phyloP scores from a whole-genome alignment of 2,797 vertebrate species.

The Falco berigora region DNA sequence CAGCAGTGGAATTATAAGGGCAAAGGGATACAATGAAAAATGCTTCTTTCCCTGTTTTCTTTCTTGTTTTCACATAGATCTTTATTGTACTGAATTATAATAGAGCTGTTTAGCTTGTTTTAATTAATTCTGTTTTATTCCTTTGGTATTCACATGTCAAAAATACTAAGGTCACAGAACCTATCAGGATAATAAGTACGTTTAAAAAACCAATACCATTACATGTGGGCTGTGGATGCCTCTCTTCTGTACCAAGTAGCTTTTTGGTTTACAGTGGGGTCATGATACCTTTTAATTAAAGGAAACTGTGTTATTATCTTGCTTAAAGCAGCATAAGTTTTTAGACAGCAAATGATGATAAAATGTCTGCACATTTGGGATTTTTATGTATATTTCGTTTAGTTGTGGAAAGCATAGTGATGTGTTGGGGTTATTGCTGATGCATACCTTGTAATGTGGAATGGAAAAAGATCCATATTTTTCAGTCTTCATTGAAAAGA shows the following conservation, averaged over 20 bases:
- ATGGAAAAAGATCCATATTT: not conserved
- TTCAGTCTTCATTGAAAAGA: not conserved
- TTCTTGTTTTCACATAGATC: not conserved
- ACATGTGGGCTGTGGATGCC: not conserved
- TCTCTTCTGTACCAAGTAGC: not conserved
- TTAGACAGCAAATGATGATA: not conserved
- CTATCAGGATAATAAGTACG: not conserved
- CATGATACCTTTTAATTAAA: not conserved
- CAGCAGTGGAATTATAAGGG: not conserved
- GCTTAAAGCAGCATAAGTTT: not conserved
- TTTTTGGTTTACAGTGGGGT: not conserved
- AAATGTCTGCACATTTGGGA: not conserved
- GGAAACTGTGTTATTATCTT: not conserved
- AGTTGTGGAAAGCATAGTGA: not conserved
- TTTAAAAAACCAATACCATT: not conserved
- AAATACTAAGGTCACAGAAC: not conserved
- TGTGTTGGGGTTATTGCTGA: not conserved
- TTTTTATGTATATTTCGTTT: not conserved
- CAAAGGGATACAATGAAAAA: not conserved
- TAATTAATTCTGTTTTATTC: not conserved
- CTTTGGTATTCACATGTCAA: not conserved
- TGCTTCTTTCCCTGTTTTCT: not conserved
- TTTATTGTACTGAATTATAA: not conserved
- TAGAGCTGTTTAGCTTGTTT: not conserved
- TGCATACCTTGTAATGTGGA: not conserved